Conservation (phyloP, 2,888 invertebrate genomes). For the Gymnocheta viridis region DNA sequence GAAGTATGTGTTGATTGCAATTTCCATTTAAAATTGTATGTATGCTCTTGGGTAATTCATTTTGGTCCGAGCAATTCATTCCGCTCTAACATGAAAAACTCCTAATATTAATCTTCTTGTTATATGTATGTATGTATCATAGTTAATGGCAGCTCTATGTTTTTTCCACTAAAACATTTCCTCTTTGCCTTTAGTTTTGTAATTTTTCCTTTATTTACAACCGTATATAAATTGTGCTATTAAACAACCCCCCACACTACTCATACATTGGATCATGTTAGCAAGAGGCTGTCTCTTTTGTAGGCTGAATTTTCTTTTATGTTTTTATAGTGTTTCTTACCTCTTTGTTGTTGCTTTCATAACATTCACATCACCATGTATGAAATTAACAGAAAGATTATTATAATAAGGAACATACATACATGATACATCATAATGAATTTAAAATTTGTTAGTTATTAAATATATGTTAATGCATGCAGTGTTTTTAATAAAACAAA, state of each 20-base stretch:
- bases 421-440: constrained; percentile 59
- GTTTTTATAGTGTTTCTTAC: constrained; percentile 1
- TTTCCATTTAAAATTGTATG: too few relatives aligned
- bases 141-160: too few relatives aligned
- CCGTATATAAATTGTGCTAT: neutral
- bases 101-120: too few relatives aligned
- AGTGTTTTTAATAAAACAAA: neutral
- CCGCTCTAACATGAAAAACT: too few relatives aligned
- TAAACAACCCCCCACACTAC: constrained; percentile 47
- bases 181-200: constrained; percentile 24
- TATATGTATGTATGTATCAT: too few relatives aligned
- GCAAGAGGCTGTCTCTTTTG: neutral
- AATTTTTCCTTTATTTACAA: constrained; percentile 11
- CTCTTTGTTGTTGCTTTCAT: constrained; percentile 38
- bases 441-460: neutral
- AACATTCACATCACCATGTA: constrained; percentile 58
- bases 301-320: constrained; percentile 29
- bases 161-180: too few relatives aligned
- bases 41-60: too few relatives aligned
- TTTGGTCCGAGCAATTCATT: too few relatives aligned
- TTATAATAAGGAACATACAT: constrained; percentile 2
- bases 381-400: neutral
- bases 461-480: neutral
- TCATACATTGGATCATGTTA: constrained; percentile 44
- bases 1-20: too few relatives aligned